These are phyloP conservation scores for Phalera bucephala DNA, from an alignment of 2,888 invertebrate genomes.

Conservation along the genomic window DNA sequence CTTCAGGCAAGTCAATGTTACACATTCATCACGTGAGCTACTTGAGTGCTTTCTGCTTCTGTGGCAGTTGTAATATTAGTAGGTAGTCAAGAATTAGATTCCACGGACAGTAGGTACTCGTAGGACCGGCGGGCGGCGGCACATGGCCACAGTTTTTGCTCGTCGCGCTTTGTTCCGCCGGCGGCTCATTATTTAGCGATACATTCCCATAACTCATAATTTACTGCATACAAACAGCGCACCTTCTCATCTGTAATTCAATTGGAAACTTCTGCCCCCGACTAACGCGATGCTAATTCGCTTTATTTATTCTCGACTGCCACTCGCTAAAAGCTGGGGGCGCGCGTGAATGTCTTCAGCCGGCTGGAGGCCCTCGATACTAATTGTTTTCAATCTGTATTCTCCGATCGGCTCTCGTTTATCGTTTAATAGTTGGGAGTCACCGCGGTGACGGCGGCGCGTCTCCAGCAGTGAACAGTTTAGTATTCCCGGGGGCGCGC, in stretches of 20 bases:
- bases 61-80: no score
- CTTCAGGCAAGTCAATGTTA: no score
- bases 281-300: constrained; percentile 11
- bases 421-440: constrained; percentile 35
- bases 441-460: not conserved
- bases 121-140: not conserved
- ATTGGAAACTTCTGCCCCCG: constrained; percentile 7
- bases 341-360: constrained; percentile 18
- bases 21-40: no score
- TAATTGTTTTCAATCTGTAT: constrained; percentile 24
- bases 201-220: constrained; percentile 30
- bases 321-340: constrained; percentile 2
- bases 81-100: no score
- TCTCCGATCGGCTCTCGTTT: constrained; percentile 23
- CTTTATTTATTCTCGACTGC: constrained; percentile 14
- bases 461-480: constrained; percentile 23
- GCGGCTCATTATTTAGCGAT: constrained; percentile 29
- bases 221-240: constrained; percentile 23
- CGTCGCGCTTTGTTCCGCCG: constrained; percentile 19
- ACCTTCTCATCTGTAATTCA: constrained; percentile 28
- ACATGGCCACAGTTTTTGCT: constrained; percentile 12
- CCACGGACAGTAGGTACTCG: no score
- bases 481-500: constrained; percentile 33
- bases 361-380: constrained; percentile 11
- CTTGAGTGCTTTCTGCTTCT: no score